Evolutionary conservation across 92 coral and sea anemone genomes (phyloP).

Genomic region (Blastomussa wellsi): DNA sequence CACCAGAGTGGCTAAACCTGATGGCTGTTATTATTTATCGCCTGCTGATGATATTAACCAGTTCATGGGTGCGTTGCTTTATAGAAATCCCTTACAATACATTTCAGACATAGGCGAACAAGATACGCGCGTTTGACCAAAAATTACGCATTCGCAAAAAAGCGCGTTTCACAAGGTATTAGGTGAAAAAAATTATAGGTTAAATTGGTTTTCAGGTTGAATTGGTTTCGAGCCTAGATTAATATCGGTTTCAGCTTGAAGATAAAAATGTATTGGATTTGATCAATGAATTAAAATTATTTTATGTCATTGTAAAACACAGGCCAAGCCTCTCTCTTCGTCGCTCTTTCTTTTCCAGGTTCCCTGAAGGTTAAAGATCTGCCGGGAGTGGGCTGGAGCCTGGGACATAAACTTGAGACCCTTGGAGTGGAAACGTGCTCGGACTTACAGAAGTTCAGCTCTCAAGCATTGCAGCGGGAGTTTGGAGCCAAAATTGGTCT

Average conservation of each 20-base stretch:
- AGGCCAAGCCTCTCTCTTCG: not conserved
- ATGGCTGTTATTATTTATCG: slow-evolving; percentile 79
- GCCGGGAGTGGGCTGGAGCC: slow-evolving; percentile 92
- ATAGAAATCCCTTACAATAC: not conserved
- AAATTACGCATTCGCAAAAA: too few species aligned
- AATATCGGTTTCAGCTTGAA: too few species aligned
- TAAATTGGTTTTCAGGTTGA: too few species aligned
- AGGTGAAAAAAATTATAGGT: too few species aligned
- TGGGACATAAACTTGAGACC: slow-evolving; percentile 72
- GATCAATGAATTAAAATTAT: too few species aligned
- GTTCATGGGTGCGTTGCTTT: slow-evolving; percentile 77
- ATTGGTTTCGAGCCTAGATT: too few species aligned
- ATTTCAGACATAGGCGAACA: not conserved
- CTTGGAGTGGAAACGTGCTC: slow-evolving; percentile 72
- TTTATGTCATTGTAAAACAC: too few species aligned
- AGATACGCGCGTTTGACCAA: not conserved
- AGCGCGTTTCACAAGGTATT: too few species aligned
- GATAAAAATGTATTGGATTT: too few species aligned
- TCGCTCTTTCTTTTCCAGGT: slow-evolving; percentile 41
- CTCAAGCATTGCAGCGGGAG: slow-evolving; percentile 75
- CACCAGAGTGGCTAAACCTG: slow-evolving; percentile 91
- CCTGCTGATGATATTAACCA: slow-evolving; percentile 55
- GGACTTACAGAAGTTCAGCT: slow-evolving; percentile 80
- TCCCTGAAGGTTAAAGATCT: slow-evolving; percentile 84
- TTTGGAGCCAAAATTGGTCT: slow-evolving; percentile 92